These are phyloP conservation scores for Ariopsis seemanni DNA, from an alignment of 2,113 vertebrate species.

Conservation along the genomic window DNA sequence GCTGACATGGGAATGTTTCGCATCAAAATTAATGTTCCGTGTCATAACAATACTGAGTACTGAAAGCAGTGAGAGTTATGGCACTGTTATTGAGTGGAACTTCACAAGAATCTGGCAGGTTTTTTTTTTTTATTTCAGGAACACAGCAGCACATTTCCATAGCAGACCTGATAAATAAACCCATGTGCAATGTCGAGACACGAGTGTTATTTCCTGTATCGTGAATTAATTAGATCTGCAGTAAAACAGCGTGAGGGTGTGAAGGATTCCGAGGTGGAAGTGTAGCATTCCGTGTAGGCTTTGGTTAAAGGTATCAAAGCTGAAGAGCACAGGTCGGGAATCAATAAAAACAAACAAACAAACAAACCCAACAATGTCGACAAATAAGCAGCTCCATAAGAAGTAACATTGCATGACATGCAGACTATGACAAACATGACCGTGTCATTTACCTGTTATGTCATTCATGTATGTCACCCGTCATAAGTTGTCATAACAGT, in stretches of 20 bases:
- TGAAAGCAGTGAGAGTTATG: not conserved
- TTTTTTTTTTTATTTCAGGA: not conserved
- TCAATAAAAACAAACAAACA: not conserved
- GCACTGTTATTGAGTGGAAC: not conserved
- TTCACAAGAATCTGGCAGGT: not conserved
- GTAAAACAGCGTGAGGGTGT: not conserved
- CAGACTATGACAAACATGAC: no score
- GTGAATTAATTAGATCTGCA: not conserved
- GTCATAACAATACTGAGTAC: constrained; percentile 4
- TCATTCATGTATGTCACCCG: not conserved
- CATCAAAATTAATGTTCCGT: not conserved
- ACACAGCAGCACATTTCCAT: constrained; percentile 5
- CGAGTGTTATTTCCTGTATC: not conserved
- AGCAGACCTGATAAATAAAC: not conserved
- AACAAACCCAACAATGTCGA: not conserved
- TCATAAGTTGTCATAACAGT: not conserved
- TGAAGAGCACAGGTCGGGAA: not conserved
- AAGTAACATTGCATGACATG: not conserved
- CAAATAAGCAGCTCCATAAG: not conserved
- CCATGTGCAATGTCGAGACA: not conserved
- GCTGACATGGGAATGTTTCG: not conserved
- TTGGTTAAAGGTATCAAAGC: not conserved
- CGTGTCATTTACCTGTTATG: not conserved
- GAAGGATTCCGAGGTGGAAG: not conserved
- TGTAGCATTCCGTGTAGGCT: not conserved